Percentiles rank a stretch among this genome's conserved stretches.
phyloP scores from a whole-genome alignment of 1,140 invertebrate genomes.

The Spodoptera litura region DNA sequence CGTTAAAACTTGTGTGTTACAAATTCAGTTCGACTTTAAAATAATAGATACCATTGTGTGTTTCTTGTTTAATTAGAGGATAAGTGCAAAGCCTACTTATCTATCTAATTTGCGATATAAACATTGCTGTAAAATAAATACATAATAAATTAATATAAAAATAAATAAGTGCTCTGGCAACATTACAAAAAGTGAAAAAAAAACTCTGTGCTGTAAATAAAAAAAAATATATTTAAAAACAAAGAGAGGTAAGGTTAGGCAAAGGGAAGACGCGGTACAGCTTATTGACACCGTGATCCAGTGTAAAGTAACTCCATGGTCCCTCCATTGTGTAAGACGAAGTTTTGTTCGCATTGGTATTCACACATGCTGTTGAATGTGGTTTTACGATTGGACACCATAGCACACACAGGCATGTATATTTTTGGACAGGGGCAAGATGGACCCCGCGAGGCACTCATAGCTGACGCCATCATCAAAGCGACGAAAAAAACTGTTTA shows the following conservation, averaged over 20 bases:
- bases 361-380: conserved; percentile 79
- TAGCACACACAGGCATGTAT: conserved; percentile 78
- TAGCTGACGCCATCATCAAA: conserved; percentile 20
- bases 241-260: conserved; percentile 7
- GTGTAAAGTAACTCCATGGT: conserved; percentile 34
- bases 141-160: no score
- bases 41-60: no score
- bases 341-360: conserved; percentile 65
- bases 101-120: no score
- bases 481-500: conserved; percentile 58
- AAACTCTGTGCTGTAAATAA: conserved; percentile 1
- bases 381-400: conserved; percentile 58
- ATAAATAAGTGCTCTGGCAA: neutral
- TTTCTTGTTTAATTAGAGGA: no score
- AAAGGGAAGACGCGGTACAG: neutral
- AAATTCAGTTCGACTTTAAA: no score
- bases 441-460: neutral
- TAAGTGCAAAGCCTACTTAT: no score
- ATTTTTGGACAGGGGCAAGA: conserved; percentile 75
- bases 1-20: no score
- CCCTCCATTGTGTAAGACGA: conserved; percentile 32
- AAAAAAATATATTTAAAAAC: conserved; percentile 17
- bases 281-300: conserved; percentile 54
- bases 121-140: no score
- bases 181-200: neutral